Base-by-base conservation (phyloP, 2,113 vertebrate genomes). In the Manacus vitellinus region DNA sequence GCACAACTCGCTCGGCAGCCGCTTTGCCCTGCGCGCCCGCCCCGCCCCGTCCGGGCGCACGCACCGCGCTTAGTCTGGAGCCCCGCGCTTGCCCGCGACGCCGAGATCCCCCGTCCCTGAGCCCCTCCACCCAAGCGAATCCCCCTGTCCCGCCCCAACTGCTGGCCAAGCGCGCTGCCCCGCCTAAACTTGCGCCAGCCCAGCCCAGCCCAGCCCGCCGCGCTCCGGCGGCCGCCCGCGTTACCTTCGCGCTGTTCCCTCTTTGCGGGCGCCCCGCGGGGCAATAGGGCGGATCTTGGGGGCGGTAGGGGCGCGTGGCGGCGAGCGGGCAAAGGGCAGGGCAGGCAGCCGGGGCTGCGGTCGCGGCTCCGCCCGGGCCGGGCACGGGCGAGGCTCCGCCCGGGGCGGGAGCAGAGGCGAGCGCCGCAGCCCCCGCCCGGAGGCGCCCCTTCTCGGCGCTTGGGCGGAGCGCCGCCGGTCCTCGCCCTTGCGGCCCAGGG, bases 1-100 rank as follows among this genome's bases (percentile, higher is more conserved):
- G 35, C 4, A 1, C 27, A 3, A 52, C 52, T 65, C 35, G 4
- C 56, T 12, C 3, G 21, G 28, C 43, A 31, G 5, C 2, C 51
- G 0, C 61, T 44, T 5, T 2, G 41, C 37, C 1, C 0, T 1
- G 25, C 1, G 30, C n/a, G 2, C 51, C 58, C 67, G 37, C 68
- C 22, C 18, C 15, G 10, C 63, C 23, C 87, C 7, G 10, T 2
- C 67, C 31, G 17, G 14, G n/a, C n/a, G n/a, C 20, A 3, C 33
- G 71, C 55, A 3, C 28, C 31, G 6, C 12, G 37, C 58, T 2
- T 1, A 2, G 12, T 22, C 80, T 1, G 46, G 41, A 73, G 14
- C 63, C 9, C 23, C 22, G 28, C 7, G 51, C 44, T 10, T 10
- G 30, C 5, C 83, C 1, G 51, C 52, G 10, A 6, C n/a, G n/a